phyloP scores from a whole-genome alignment of 1,140 invertebrate genomes.

The Hylaeus anthracinus region DNA sequence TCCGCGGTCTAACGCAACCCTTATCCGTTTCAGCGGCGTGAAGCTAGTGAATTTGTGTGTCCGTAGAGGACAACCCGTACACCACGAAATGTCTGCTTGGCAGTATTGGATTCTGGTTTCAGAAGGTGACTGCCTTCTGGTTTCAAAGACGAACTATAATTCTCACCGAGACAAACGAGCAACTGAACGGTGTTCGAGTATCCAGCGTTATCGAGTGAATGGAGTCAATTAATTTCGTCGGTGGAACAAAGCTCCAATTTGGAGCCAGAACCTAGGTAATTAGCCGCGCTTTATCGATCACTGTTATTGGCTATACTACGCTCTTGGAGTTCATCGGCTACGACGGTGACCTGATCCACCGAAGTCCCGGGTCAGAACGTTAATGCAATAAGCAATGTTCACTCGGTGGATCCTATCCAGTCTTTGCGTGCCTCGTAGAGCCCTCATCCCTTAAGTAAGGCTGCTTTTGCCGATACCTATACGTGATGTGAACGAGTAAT shows the following conservation, averaged over 20 bases:
- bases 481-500: neutral
- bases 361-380: slow-evolving; percentile 53
- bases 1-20: neutral
- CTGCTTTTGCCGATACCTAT: neutral
- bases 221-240: slow-evolving; percentile 76
- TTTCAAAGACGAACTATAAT: slow-evolving; percentile 58
- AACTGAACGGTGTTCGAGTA: slow-evolving; percentile 56
- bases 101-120: slow-evolving; percentile 1
- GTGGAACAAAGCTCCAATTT: slow-evolving; percentile 76
- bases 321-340: slow-evolving; percentile 56
- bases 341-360: slow-evolving; percentile 42
- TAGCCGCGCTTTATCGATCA: slow-evolving; percentile 77
- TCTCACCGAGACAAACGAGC: slow-evolving; percentile 60
- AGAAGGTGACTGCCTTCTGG: neutral
- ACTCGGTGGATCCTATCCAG: slow-evolving; percentile 43
- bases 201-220: slow-evolving; percentile 72
- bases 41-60: slow-evolving; percentile 11
- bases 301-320: slow-evolving; percentile 71
- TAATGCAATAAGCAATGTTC: slow-evolving; percentile 63
- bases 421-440: slow-evolving; percentile 20
- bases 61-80: neutral
- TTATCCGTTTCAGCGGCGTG: neutral
- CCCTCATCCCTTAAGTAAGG: neutral
- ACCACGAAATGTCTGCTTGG: slow-evolving; percentile 2
- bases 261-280: slow-evolving; percentile 72